A percentile compares a stretch with the other conserved stretches of the same genome.
Conservation (phyloP, 2,113 vertebrate genomes). For the Tiliqua scincoides region DNA sequence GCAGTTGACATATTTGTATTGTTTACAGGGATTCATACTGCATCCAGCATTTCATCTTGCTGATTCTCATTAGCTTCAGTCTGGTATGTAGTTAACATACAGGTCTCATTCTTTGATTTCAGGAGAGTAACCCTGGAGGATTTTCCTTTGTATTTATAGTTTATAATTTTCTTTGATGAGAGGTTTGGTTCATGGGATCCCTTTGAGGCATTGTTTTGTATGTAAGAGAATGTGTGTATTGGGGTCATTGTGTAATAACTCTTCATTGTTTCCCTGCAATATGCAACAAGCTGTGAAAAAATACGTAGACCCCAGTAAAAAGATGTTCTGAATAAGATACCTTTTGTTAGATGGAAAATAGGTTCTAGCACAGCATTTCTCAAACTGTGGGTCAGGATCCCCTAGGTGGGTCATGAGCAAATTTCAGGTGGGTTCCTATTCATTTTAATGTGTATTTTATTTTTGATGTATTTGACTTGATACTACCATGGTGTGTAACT, state of each 20-base stretch:
- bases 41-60: neutral
- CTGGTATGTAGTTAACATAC: neutral
- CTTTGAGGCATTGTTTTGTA: neutral
- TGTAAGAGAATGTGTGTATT: neutral
- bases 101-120: neutral
- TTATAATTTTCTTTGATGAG: slow-evolving; percentile 16
- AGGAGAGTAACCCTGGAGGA: neutral
- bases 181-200: neutral
- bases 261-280: neutral
- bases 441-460: no score
- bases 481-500: no score
- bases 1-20: neutral
- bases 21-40: neutral
- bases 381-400: no score
- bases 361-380: no score
- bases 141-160: neutral
- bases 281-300: neutral
- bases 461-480: no score
- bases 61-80: neutral
- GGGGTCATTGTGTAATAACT: neutral
- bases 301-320: neutral
- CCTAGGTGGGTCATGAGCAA: no score
- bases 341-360: neutral
- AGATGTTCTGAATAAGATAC: neutral
- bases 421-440: no score